A percentile compares a stretch with the other conserved stretches of the same genome.
phyloP scores from a whole-genome alignment of 1,140 invertebrate species.

The Plectrocnemia conspersa region DNA sequence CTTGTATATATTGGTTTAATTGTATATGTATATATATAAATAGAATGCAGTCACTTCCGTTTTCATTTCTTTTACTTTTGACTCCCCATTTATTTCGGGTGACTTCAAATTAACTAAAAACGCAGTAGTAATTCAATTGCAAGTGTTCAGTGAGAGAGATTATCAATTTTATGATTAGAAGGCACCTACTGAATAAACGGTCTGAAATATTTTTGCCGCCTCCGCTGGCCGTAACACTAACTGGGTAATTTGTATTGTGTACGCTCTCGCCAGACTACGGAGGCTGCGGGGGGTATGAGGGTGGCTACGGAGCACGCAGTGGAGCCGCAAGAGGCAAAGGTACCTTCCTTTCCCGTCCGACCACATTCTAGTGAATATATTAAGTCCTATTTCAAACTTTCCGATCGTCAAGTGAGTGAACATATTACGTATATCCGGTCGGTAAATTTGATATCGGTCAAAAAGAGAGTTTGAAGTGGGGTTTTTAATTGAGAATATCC shows the following conservation, averaged over 20 bases:
- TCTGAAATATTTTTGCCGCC: constrained; percentile 1
- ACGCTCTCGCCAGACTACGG: constrained; percentile 65
- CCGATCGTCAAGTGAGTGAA: constrained; percentile 5
- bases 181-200: neutral
- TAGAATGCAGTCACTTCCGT: constrained; percentile 18
- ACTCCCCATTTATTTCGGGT: constrained; percentile 9
- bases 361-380: constrained; percentile 39
- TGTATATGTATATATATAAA: too few relatives aligned
- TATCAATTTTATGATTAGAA: neutral
- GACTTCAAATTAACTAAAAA: constrained; percentile 4
- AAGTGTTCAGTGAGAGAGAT: neutral
- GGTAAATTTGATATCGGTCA: neutral
- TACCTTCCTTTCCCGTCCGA: constrained; percentile 54
- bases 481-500: neutral
- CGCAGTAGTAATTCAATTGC: too few relatives aligned
- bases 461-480: neutral
- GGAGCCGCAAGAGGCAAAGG: constrained; percentile 74
- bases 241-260: constrained; percentile 48
- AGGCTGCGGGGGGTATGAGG: constrained; percentile 72
- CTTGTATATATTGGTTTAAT: too few relatives aligned
- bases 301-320: constrained; percentile 71
- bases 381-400: constrained; percentile 9
- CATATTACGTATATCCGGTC: constrained; percentile 2
- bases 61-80: constrained; percentile 13
- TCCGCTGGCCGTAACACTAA: constrained; percentile 24